These are phyloP conservation scores for Scartelaos histophorus DNA, from an alignment of 2,113 vertebrate species.

Conservation along the genomic window DNA sequence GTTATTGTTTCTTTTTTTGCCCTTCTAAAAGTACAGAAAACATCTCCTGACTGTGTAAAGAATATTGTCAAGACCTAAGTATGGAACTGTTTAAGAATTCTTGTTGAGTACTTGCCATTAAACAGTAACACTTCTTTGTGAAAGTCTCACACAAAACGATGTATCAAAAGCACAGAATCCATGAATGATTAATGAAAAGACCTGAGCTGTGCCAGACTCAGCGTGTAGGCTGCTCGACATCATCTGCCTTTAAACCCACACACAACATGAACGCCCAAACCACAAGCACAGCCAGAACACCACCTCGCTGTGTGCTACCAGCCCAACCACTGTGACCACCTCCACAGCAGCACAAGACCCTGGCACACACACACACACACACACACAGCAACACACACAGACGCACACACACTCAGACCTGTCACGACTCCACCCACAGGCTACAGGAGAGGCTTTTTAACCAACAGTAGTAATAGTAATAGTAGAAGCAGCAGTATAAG, in stretches of 20 bases:
- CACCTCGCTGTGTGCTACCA: constrained; percentile 39
- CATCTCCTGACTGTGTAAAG: too few relatives aligned
- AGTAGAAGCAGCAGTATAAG: too few relatives aligned
- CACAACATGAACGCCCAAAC: not conserved
- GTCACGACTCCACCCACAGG: too few relatives aligned
- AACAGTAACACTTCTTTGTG: not conserved
- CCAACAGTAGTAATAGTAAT: too few relatives aligned
- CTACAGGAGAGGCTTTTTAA: too few relatives aligned
- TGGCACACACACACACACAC: constrained; percentile 35
- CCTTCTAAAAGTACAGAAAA: not conserved
- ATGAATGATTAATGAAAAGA: not conserved
- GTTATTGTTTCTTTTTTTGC: too few relatives aligned
- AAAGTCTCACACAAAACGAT: not conserved
- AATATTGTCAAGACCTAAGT: not conserved
- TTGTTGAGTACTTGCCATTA: not conserved
- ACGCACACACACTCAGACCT: too few relatives aligned
- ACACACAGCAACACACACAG: too few relatives aligned
- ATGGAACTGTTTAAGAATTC: not conserved
- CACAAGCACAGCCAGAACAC: not conserved
- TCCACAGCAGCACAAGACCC: constrained; percentile 31
- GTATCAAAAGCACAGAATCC: not conserved
- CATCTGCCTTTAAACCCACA: constrained; percentile 5
- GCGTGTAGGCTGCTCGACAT: not conserved
- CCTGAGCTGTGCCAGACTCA: not conserved
- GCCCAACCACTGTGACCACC: constrained; percentile 40